Conservation (phyloP, 2,797 vertebrate genomes). For the Semaprochilodus insignis region DNA sequence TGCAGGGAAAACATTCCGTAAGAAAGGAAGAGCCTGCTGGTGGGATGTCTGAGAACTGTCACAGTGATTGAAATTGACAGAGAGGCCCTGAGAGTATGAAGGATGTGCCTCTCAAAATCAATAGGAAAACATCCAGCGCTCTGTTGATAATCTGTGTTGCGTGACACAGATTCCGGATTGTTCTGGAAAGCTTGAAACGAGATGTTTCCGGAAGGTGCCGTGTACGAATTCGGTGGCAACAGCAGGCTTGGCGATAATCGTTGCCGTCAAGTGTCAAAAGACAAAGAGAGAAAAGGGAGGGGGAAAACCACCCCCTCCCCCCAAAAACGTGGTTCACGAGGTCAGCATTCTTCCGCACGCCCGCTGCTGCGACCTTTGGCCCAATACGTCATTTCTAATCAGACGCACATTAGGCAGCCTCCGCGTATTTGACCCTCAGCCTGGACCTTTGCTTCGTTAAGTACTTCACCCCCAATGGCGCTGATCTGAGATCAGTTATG, state of each 20-base stretch:
- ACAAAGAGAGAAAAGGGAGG: slow-evolving; percentile 31
- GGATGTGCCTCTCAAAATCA: slow-evolving; percentile 45
- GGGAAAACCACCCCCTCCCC: too few relatives aligned
- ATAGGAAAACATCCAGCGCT: slow-evolving; percentile 48
- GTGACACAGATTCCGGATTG: slow-evolving; percentile 15
- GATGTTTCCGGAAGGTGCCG: slow-evolving; percentile 38
- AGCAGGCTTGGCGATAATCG: slow-evolving; percentile 33
- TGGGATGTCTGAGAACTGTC: slow-evolving; percentile 78
- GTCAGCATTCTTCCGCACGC: slow-evolving; percentile 31
- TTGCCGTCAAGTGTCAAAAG: slow-evolving; percentile 7
- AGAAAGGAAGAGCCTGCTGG: slow-evolving; percentile 70
- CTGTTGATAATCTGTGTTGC: slow-evolving; percentile 18
- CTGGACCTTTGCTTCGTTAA: slow-evolving; percentile 13
- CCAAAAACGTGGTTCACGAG: too few relatives aligned
- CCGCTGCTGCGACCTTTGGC: slow-evolving; percentile 57
- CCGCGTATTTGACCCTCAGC: slow-evolving; percentile 21
- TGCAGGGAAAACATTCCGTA: slow-evolving; percentile 68
- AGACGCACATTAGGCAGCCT: slow-evolving; percentile 29
- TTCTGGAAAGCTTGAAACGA: slow-evolving; percentile 25
- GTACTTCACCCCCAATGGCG: not conserved
- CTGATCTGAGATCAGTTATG: slow-evolving; percentile 15
- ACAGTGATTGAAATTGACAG: slow-evolving; percentile 75
- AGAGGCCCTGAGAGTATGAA: slow-evolving; percentile 43
- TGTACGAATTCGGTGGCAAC: not conserved
- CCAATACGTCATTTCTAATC: slow-evolving; percentile 57